Conservation (phyloP, 2,113 vertebrate genomes). For the Tyrannus savana region DNA sequence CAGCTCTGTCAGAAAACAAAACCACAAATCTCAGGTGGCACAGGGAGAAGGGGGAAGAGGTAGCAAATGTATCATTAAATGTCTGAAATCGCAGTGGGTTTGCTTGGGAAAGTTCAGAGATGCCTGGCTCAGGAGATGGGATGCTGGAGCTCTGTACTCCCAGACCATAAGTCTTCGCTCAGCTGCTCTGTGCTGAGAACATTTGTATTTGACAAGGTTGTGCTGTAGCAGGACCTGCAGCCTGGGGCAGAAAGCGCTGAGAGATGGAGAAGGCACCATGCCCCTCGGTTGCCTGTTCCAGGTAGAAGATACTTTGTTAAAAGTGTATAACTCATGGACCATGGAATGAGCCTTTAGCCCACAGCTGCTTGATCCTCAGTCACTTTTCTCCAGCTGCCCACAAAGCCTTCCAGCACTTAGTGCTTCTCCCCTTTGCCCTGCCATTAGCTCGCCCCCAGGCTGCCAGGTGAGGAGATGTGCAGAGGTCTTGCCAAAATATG, state of each 20-base stretch:
- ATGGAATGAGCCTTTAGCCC: neutral
- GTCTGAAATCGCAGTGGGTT: neutral
- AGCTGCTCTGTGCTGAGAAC: neutral
- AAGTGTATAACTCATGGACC: neutral
- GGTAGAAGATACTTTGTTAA: neutral
- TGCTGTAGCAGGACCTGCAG: neutral
- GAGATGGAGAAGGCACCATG: neutral
- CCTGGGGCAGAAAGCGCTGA: neutral
- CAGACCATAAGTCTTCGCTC: neutral
- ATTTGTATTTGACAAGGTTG: neutral
- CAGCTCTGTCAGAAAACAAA: neutral
- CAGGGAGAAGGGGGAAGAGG: neutral
- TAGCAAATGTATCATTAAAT: neutral
- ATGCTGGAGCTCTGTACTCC: rapidly evolving
- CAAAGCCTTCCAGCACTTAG: neutral
- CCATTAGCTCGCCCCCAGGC: neutral
- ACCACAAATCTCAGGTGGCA: neutral
- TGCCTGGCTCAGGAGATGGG: neutral
- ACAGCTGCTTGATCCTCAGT: neutral
- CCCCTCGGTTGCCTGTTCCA: neutral
- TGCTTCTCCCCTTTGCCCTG: slow-evolving; percentile 18
- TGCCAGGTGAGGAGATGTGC: neutral
- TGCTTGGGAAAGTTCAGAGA: neutral
- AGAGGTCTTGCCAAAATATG: slow-evolving; percentile 24
- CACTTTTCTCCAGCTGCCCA: neutral